These are phyloP conservation scores for Scaptomyza montana DNA, from an alignment of 1,140 invertebrate genomes.

Conservation along the genomic window DNA sequence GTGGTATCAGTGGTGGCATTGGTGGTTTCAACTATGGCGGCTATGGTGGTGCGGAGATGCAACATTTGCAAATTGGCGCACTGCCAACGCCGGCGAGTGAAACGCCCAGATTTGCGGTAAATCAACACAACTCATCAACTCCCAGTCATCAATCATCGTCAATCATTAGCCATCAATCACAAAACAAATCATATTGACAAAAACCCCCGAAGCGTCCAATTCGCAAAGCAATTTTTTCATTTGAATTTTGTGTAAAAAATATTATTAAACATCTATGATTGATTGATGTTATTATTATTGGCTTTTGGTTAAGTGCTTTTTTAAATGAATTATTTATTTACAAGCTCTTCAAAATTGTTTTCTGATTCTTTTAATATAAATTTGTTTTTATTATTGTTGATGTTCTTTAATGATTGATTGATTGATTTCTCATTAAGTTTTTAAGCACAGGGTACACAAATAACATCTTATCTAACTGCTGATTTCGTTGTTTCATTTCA, in stretches of 20 bases:
- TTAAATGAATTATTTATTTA: too few species aligned
- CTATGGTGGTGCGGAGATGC: conserved; percentile 59
- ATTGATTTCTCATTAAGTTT: neutral
- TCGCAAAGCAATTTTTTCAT: neutral
- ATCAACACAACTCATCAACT: conserved; percentile 68
- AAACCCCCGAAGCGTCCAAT: conserved; percentile 12
- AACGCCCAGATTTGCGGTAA: conserved; percentile 84
- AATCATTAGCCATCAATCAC: conserved; percentile 34
- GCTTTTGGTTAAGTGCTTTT: too few species aligned
- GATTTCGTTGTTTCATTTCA: neutral
- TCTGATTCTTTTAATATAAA: too few species aligned
- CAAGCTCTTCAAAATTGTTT: too few species aligned
- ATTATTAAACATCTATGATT: neutral
- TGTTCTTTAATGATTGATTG: too few species aligned
- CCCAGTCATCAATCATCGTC: conserved; percentile 55
- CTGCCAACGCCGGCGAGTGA: conserved; percentile 83
- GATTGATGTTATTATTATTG: neutral
- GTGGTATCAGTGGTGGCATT: conserved; percentile 15
- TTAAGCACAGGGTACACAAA: conserved; percentile 1
- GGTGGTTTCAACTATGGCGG: conserved; percentile 26
- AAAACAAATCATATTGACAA: neutral
- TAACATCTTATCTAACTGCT: neutral
- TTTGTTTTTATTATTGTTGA: too few species aligned
- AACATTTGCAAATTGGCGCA: conserved; percentile 82
- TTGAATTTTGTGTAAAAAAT: neutral